Evolutionary conservation across 2,113 vertebrate species (phyloP), one percentile per base, ranked within the genome.

Genomic region (Thunnus maccoyii): DNA sequence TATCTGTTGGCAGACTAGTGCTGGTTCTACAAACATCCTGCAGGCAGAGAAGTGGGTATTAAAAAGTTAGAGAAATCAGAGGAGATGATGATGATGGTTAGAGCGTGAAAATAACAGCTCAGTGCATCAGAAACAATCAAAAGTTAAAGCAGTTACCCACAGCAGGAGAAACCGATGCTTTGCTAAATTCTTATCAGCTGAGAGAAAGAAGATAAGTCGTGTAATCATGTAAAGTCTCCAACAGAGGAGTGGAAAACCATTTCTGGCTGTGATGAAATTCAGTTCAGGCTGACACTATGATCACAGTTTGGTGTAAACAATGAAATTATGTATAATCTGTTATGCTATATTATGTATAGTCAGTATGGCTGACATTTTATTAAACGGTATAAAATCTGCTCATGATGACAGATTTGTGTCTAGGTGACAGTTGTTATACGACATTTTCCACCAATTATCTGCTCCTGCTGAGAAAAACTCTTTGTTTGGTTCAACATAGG

Each of bases 391-490:
- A 22, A 72, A 70, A 67, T 56, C 65, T 71, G 72, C 57, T 67
- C 46, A 32, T 58, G 76, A 65, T 30, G 83, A 80, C 83, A 41
- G 72, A 52, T 73, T 25, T 3, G 46, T 27, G 14, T 58, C 12
- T 20, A 62, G 68, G 51, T 77, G 68, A 83, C 64, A 32, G 50
- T 27, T 75, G 66, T 66, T 83, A 44, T 44, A 55, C 72, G 81
- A 63, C 75, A 77, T 82, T 84, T 81, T 47, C 50, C 41, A 41
- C 75, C 76, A 78, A 72, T 89, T 78, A 86, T 63, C 61, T 47
- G 55, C 79, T 50, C 20, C 72, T 36, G 69, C 27, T 30, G 67
- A 52, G 55, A 48, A 54, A 76, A 54, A 48, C 62, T 78, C 36
- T 46, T 15, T 14, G 68, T 74, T 54, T 46, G 15, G 27, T 69